phyloP scores from a whole-genome alignment of 2,113 vertebrate genomes.

The Cynocephalus volans region DNA sequence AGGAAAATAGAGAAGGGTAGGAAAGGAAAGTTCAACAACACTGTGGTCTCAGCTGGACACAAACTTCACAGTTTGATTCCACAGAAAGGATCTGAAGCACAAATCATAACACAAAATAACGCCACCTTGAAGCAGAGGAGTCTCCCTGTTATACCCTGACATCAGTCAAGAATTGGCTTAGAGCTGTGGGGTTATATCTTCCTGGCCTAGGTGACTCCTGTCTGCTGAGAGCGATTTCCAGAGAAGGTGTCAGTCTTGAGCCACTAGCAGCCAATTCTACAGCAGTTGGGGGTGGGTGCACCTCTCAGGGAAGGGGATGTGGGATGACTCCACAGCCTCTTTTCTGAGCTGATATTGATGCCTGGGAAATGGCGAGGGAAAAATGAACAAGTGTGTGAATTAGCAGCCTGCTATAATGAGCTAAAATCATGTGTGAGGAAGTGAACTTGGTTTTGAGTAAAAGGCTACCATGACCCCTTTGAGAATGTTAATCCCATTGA shows the following conservation, averaged over 20 bases:
- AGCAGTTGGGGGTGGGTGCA: background rate
- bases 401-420: background rate
- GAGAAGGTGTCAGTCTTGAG: background rate
- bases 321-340: background rate
- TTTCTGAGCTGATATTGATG: background rate
- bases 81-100: background rate
- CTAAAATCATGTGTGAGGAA: background rate
- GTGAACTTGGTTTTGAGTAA: background rate
- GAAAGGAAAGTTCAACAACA: background rate
- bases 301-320: rapidly evolving
- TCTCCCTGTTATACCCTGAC: background rate
- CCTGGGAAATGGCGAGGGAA: background rate
- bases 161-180: too few species aligned
- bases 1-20: background rate
- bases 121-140: background rate
- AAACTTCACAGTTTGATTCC: background rate
- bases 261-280: background rate
- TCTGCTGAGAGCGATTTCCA: background rate
- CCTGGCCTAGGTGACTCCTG: background rate
- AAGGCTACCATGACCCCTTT: background rate
- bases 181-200: background rate
- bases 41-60: background rate
- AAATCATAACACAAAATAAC: background rate
- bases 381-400: background rate
- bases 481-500: background rate